Evolutionary conservation across 1,140 invertebrate species (phyloP).

Genomic region (Chrysomallon squamiferum): DNA sequence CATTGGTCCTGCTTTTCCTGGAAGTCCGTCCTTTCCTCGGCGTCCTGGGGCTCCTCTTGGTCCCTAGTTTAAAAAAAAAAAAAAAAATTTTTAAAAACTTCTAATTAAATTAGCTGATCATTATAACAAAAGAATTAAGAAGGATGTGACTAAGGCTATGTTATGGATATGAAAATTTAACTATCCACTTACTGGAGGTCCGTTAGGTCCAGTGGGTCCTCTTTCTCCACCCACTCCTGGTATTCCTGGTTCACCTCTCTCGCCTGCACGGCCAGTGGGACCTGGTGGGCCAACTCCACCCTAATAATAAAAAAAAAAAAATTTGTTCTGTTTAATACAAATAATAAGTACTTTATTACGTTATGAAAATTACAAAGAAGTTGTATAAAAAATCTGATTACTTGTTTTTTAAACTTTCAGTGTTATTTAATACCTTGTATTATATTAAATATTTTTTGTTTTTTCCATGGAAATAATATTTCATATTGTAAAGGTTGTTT

Average conservation of each 20-base stretch:
- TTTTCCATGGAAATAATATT: no score
- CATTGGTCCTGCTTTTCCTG: constrained; percentile 34
- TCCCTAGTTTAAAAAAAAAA: constrained; percentile 1
- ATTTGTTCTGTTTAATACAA: not conserved
- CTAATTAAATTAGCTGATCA: no score
- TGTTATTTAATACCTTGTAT: no score
- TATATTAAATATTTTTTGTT: no score
- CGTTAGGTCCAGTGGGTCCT: constrained; percentile 51
- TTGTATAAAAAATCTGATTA: no score
- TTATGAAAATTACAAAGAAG: no score
- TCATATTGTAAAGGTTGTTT: no score
- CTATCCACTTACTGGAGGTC: constrained; percentile 54
- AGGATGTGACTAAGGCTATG: no score
- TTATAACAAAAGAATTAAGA: no score
- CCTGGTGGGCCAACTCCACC: constrained; percentile 40
- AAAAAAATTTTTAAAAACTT: no score
- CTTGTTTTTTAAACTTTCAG: no score
- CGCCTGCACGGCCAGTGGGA: constrained; percentile 37
- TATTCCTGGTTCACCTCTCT: constrained; percentile 35
- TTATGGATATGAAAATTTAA: no score
- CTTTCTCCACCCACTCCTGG: constrained; percentile 40
- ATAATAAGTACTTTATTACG: not conserved
- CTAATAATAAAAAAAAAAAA: constrained; percentile 9
- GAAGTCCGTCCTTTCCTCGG: constrained; percentile 40
- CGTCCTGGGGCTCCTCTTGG: not conserved